Evolutionary conservation across 2,888 invertebrate species (phyloP).

Genomic region (Ariolimax columbianus): DNA sequence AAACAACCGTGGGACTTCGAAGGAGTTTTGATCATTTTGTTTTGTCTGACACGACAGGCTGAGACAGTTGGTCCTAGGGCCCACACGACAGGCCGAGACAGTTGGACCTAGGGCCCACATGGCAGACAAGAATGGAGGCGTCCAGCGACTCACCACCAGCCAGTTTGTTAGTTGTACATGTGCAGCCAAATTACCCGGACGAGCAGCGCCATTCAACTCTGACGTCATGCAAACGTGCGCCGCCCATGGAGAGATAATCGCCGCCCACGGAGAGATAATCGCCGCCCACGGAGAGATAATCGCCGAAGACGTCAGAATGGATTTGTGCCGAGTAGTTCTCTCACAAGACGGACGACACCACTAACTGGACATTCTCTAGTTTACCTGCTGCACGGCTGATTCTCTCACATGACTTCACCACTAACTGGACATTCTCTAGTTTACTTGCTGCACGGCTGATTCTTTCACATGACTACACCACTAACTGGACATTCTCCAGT

Average conservation of each 20-base stretch:
- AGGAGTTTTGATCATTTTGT: no score
- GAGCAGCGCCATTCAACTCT: conserved; percentile 52
- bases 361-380: neutral
- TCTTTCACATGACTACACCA: no score
- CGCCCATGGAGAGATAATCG: conserved; percentile 53
- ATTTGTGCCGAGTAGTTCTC: conserved; percentile 11
- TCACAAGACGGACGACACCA: neutral
- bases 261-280: conserved; percentile 51
- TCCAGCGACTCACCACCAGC: neutral
- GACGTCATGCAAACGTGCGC: conserved; percentile 46
- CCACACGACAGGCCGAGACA: neutral
- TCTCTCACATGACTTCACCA: no score
- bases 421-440: no score
- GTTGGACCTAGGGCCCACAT: neutral
- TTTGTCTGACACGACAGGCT: no score
- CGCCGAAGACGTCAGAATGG: neutral
- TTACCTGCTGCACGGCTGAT: neutral
- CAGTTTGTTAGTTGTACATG: conserved; percentile 3
- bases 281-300: conserved; percentile 52
- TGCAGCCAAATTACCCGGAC: conserved; percentile 35
- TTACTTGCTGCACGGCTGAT: no score
- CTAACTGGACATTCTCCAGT: no score
- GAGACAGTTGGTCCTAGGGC: no score
- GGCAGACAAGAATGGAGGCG: neutral
- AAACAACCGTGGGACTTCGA: no score